A percentile compares a stretch with the other conserved stretches of the same genome.
Evolutionary conservation across 2,113 vertebrate species (phyloP).

Genomic region (Poeciliopsis prolifica): DNA sequence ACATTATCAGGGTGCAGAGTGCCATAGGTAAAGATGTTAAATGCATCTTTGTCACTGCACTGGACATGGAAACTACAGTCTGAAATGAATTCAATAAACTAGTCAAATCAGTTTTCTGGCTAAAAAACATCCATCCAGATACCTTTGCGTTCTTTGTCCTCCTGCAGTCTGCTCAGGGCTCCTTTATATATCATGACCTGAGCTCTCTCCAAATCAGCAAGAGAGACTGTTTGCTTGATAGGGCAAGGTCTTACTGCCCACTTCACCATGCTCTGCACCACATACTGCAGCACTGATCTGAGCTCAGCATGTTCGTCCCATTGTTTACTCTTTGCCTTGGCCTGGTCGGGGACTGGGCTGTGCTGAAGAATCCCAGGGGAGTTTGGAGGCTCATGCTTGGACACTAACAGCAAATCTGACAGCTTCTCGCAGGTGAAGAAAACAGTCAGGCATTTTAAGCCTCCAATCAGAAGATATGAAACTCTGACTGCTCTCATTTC

Average conservation of each 20-base stretch:
- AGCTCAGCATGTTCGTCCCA: slow-evolving; percentile 77
- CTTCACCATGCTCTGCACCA: slow-evolving; percentile 85
- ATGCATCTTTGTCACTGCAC: not conserved
- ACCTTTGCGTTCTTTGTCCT: slow-evolving; percentile 80
- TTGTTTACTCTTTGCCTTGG: slow-evolving; percentile 31
- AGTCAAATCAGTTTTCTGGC: not conserved
- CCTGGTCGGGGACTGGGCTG: slow-evolving; percentile 52
- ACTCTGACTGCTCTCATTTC: slow-evolving; percentile 78
- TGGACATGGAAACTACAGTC: not conserved
- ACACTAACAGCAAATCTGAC: slow-evolving; percentile 75
- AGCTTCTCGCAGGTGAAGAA: slow-evolving; percentile 81
- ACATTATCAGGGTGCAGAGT: not conserved
- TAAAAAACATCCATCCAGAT: slow-evolving; percentile 8
- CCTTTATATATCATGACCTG: slow-evolving; percentile 84
- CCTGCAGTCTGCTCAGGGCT: slow-evolving; percentile 72
- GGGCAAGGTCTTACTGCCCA: slow-evolving; percentile 83
- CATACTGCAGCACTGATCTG: slow-evolving; percentile 79
- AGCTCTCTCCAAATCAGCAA: slow-evolving; percentile 81
- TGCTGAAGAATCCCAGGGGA: slow-evolving; percentile 29
- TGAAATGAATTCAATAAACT: not conserved
- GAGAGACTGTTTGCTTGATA: slow-evolving; percentile 78
- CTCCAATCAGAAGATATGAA: slow-evolving; percentile 81
- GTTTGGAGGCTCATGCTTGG: slow-evolving; percentile 55
- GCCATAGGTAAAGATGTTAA: not conserved
- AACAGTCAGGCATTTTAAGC: slow-evolving; percentile 80